phyloP scores from a whole-genome alignment of 2,113 vertebrate species.

The Chunga burmeisteri region DNA sequence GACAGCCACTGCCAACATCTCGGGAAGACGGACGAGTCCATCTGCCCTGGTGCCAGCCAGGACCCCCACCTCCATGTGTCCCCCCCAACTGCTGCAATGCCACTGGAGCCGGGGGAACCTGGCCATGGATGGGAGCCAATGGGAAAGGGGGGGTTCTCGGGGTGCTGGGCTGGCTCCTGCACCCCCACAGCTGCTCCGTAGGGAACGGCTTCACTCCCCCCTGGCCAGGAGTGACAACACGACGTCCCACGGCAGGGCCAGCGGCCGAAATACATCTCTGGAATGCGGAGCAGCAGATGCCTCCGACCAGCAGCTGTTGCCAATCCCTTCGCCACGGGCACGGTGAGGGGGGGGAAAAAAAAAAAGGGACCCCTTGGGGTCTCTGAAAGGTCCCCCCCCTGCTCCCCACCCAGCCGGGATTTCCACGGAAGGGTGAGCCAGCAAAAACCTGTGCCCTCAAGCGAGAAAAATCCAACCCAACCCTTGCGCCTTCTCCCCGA shows the following conservation, averaged over 20 bases:
- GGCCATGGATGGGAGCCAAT: not conserved
- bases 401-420: rapidly evolving
- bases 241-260: not conserved
- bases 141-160: not conserved
- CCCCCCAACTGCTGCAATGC: not conserved
- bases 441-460: not conserved
- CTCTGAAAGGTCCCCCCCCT: not conserved
- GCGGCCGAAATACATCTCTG: not conserved
- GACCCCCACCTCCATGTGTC: not conserved
- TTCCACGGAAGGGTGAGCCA: not conserved
- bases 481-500: too few relatives aligned
- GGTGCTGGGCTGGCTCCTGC: not conserved
- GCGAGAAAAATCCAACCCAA: not conserved
- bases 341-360: not conserved
- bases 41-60: too few relatives aligned
- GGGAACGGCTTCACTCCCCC: not conserved
- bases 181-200: not conserved
- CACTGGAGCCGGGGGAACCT: not conserved
- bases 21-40: rapidly evolving
- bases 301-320: not conserved
- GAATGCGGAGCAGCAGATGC: slow-evolving; percentile 14
- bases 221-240: not conserved
- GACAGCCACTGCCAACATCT: rapidly evolving
- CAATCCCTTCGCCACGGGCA: not conserved
- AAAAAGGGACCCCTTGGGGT: not conserved